Conservation (phyloP, 2,888 invertebrate species). For the Hofmannophila pseudospretella region DNA sequence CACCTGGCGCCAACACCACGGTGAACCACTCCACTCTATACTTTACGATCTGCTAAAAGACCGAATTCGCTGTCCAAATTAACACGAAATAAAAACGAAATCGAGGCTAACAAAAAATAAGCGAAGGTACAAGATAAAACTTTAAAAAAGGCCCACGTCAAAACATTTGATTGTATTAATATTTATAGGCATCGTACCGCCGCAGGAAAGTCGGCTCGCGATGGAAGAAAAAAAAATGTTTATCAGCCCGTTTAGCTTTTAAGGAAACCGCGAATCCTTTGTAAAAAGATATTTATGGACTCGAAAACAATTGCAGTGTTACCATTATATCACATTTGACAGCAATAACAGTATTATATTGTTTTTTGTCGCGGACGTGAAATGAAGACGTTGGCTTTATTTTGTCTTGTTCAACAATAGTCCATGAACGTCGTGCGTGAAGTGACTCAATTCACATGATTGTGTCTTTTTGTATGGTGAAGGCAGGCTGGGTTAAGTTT, state of each 20-base stretch:
- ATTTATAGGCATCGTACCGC: conserved; percentile 71
- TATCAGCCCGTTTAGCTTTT: conserved; percentile 76
- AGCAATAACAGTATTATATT: conserved; percentile 68
- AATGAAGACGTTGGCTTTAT: conserved; percentile 63
- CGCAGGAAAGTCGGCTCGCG: conserved; percentile 65
- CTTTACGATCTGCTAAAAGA: conserved; percentile 80
- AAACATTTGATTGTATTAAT: conserved; percentile 79
- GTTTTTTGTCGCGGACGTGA: conserved; percentile 48
- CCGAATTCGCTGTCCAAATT: conserved; percentile 76
- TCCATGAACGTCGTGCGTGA: conserved; percentile 41
- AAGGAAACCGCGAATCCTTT: conserved; percentile 76
- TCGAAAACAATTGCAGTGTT: conserved; percentile 74
- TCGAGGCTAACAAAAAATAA: conserved; percentile 69
- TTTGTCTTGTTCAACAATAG: conserved; percentile 36
- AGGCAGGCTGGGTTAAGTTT: conserved; percentile 12
- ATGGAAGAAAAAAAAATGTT: conserved; percentile 67
- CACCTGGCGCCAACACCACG: conserved; percentile 71
- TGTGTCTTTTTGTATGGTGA: conserved; percentile 22
- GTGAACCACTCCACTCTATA: conserved; percentile 39
- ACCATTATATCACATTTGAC: conserved; percentile 75
- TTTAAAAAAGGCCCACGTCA: conserved; percentile 76
- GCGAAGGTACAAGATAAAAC: conserved; percentile 73
- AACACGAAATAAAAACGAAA: conserved; percentile 76
- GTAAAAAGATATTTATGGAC: conserved; percentile 73
- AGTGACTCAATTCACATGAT: conserved; percentile 33